phyloP scores from a whole-genome alignment of 2,888 invertebrate species.

The Ischnura elegans region DNA sequence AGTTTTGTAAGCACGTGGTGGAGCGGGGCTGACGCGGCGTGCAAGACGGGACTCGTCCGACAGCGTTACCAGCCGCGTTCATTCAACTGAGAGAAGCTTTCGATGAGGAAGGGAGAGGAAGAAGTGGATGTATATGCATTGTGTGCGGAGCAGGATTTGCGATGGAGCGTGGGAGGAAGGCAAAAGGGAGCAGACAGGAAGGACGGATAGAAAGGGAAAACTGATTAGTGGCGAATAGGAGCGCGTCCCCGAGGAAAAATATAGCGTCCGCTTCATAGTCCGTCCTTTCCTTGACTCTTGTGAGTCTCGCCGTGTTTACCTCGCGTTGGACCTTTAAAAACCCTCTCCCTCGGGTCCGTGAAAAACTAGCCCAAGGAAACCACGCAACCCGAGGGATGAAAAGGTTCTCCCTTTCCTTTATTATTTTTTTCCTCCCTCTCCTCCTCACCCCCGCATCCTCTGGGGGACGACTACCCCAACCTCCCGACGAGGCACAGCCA shows the following conservation, averaged over 20 bases:
- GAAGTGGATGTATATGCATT: conserved; percentile 33
- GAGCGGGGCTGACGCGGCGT: neutral
- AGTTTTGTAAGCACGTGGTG: conserved; percentile 6
- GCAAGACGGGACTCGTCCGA: neutral
- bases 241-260: neutral
- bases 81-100: neutral
- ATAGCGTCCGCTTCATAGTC: neutral
- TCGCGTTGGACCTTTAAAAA: conserved; percentile 57
- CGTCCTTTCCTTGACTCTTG: neutral
- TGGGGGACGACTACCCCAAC: neutral
- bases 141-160: neutral
- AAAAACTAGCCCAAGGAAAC: conserved; percentile 64
- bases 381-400: conserved; percentile 42
- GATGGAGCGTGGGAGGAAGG: conserved; percentile 16
- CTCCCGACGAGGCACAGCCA: no score
- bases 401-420: no score
- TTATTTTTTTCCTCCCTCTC: conserved; percentile 1
- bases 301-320: conserved; percentile 37
- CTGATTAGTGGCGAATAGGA: conserved; percentile 44
- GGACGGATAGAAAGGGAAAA: conserved; percentile 5
- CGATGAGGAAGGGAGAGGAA: neutral
- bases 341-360: conserved; percentile 28
- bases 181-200: neutral
- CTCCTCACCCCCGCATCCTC: neutral
- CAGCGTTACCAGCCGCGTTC: neutral